Evolutionary conservation across 2,113 vertebrate species (phyloP).

Genomic region (Neolamprologus sp.): DNA sequence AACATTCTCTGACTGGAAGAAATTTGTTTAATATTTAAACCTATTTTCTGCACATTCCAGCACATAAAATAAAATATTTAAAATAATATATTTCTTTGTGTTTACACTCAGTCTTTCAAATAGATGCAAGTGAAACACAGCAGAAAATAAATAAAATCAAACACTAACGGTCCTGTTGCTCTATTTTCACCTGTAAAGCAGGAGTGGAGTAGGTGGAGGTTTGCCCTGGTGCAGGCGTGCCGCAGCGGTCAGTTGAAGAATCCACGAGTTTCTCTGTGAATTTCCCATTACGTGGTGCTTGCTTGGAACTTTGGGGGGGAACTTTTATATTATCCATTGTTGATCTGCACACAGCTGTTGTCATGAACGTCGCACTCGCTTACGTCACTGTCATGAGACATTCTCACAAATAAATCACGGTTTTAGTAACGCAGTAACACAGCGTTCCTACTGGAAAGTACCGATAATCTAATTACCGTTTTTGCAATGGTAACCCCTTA

Average conservation of each 20-base stretch:
- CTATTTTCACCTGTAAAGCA: neutral
- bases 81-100: neutral
- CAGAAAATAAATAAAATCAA: neutral
- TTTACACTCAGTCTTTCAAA: neutral
- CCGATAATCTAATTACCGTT: too few relatives aligned
- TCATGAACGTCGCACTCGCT: too few relatives aligned
- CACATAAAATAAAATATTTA: neutral
- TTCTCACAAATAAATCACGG: too few relatives aligned
- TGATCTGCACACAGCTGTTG: too few relatives aligned
- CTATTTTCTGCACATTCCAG: neutral
- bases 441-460: too few relatives aligned
- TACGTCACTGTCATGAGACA: too few relatives aligned
- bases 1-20: neutral
- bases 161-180: neutral
- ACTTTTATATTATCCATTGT: too few relatives aligned
- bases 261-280: too few relatives aligned
- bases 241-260: neutral
- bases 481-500: too few relatives aligned
- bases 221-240: neutral
- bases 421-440: too few relatives aligned
- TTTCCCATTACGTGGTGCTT: too few relatives aligned
- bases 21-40: neutral
- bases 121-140: rapidly evolving
- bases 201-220: rapidly evolving
- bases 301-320: too few relatives aligned